A percentile compares a stretch with the other conserved stretches of the same genome.
These are phyloP conservation scores for Saccostrea cuccullata DNA, from an alignment of 1,140 invertebrate genomes.

Conservation along the genomic window DNA sequence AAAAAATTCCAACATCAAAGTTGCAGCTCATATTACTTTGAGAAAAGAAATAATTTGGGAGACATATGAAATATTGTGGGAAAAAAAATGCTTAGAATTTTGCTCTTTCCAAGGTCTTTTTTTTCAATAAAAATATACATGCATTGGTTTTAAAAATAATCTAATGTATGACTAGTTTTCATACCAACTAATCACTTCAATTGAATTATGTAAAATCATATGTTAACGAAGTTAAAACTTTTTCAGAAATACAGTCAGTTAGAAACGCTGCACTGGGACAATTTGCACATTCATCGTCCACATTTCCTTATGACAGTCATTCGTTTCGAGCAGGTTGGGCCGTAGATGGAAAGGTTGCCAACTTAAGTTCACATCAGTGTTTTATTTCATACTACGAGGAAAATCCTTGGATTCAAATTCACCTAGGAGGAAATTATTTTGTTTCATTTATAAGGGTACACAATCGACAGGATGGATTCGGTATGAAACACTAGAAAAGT, in stretches of 20 bases:
- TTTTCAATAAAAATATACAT: too few relatives aligned
- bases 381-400: background rate
- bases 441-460: background rate
- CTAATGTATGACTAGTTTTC: too few relatives aligned
- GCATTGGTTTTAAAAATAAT: too few relatives aligned
- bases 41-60: too few relatives aligned
- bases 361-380: background rate
- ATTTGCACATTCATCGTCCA: background rate
- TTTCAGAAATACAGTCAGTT: background rate
- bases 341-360: background rate
- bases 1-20: too few relatives aligned
- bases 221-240: background rate
- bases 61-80: too few relatives aligned
- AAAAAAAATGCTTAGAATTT: too few relatives aligned
- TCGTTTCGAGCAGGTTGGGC: background rate
- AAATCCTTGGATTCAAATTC: background rate
- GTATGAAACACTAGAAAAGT: background rate
- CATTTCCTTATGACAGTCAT: background rate
- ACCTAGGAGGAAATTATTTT: background rate
- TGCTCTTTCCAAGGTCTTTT: too few relatives aligned
- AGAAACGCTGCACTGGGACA: background rate
- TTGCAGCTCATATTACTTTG: too few relatives aligned
- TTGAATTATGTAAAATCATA: too few relatives aligned
- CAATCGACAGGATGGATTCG: background rate
- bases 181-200: too few relatives aligned